phyloP scores from a whole-genome alignment of 2,888 invertebrate genomes.

The Hetaerina titia region DNA sequence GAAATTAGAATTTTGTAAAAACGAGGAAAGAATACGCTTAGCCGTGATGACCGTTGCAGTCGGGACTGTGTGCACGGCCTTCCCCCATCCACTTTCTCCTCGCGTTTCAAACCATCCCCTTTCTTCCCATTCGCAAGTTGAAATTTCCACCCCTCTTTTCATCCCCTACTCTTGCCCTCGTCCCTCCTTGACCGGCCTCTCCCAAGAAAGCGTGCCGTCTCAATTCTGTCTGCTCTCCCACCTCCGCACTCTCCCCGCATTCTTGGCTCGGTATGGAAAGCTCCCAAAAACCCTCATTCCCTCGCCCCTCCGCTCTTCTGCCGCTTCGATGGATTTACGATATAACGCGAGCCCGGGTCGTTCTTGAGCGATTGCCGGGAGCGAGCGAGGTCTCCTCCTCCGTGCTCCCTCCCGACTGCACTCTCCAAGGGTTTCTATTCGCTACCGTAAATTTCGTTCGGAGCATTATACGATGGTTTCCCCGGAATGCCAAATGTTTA shows the following conservation, averaged over 20 bases:
- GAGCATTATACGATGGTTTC: not conserved
- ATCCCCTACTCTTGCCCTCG: too few relatives aligned
- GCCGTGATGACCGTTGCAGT: too few relatives aligned
- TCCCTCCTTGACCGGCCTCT: not conserved
- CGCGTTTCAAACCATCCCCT: too few relatives aligned
- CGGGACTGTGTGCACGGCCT: too few relatives aligned
- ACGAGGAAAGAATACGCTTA: too few relatives aligned
- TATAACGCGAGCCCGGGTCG: not conserved
- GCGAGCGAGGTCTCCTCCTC: not conserved
- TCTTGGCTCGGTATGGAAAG: not conserved
- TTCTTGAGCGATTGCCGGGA: not conserved
- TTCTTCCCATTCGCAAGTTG: too few relatives aligned
- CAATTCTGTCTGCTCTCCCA: not conserved
- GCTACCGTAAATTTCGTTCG: constrained; percentile 20
- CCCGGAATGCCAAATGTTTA: not conserved
- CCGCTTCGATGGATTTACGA: not conserved
- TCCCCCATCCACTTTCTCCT: too few relatives aligned
- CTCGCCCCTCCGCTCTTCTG: not conserved
- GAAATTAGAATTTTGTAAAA: too few relatives aligned
- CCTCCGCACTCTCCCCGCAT: not conserved
- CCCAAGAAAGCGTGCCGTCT: not conserved
- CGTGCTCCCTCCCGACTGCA: not conserved
- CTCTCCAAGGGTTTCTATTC: not conserved
- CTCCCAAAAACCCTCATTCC: too few relatives aligned
- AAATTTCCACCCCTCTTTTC: too few relatives aligned